These are phyloP conservation scores for Psittacula echo DNA, from an alignment of 2,797 vertebrate genomes.

Conservation along the genomic window DNA sequence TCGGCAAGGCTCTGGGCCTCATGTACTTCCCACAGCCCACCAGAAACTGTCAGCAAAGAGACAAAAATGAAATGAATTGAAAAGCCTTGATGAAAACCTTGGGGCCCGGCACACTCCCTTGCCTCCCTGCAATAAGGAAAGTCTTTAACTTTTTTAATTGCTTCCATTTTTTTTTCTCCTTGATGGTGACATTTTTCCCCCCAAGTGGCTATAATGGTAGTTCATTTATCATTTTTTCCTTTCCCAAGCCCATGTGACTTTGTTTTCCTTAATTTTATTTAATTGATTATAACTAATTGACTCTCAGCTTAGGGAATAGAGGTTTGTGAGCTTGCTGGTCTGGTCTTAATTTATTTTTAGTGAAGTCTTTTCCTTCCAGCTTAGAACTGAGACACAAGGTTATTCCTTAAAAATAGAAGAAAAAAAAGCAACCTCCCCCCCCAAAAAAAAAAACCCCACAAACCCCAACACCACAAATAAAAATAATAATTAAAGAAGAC, in stretches of 20 bases:
- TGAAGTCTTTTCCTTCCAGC: not conserved
- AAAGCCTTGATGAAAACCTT: not conserved
- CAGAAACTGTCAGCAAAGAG: not conserved
- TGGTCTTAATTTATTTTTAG: constrained; percentile 28
- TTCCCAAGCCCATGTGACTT: constrained; percentile 17
- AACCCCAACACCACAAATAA: no score
- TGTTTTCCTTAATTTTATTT: constrained; percentile 69
- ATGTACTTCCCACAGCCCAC: not conserved
- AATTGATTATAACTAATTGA: constrained; percentile 73
- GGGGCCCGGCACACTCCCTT: not conserved
- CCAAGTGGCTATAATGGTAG: not conserved
- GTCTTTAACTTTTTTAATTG: constrained; percentile 54
- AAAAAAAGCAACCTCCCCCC: not conserved
- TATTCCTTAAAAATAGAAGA: not conserved
- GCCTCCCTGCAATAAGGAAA: not conserved
- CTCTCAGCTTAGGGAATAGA: constrained; percentile 46
- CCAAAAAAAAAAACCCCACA: not conserved
- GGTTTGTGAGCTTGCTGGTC: not conserved
- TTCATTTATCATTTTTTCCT: constrained; percentile 38
- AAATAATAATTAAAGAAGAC: not conserved
- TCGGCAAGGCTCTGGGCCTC: not conserved
- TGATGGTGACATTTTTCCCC: constrained; percentile 39
- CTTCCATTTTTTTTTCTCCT: constrained; percentile 50
- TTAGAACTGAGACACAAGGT: constrained; percentile 18
- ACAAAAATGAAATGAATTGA: not conserved